Evolutionary conservation across 2,888 invertebrate species (phyloP), one percentile per base, ranked within the genome.

Genomic region (Fabriciana adippe): DNA sequence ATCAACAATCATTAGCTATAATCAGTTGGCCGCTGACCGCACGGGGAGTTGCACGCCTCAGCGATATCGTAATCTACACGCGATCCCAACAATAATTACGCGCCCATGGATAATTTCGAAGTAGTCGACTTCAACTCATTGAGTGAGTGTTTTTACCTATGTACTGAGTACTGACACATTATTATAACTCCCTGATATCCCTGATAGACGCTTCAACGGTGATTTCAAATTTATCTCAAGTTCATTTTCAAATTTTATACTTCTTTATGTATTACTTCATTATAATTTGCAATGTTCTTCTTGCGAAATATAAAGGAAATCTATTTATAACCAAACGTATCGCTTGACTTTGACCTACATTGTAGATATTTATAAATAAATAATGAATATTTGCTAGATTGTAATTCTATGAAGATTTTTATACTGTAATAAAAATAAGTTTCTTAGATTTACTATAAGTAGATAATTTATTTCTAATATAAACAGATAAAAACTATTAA

Each of bases 1-100:
- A 89, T 90, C 86, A 86, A 81, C 81, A 81, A 88, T 87, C 83
- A 82, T 87, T 87, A 81, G 79, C 76, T 72, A 78, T 83, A 85
- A 89, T 88, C 88, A 92, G 90, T 92, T 81, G 86, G 83, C 76
- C 85, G 84, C 79, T 82, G 87, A 87, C 85, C 85, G 85, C 82
- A 74, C 76, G 71, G 74, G 73, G 77, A 73, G 75, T 69, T 73
- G 79, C 77, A 76, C 86, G 84, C 77, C 67, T 62, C 59, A 48
- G 31, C 56, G 55, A 54, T 69, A 65, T 69, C 64, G 71, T 78
- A 74, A 74, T 74, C 68, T 65, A 66, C 61, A 62, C 69, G 60
- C 21, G 70, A 66, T 51, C 41, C 70, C 72, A 70, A 76, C 73
- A 72, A 74, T 75, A 73, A 59, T 69, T 71, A 51, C 70, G 74